Percentiles rank a stretch among this genome's conserved stretches.
These are phyloP conservation scores for Lobophora halterata DNA, from an alignment of 2,888 invertebrate genomes.

Conservation along the genomic window DNA sequence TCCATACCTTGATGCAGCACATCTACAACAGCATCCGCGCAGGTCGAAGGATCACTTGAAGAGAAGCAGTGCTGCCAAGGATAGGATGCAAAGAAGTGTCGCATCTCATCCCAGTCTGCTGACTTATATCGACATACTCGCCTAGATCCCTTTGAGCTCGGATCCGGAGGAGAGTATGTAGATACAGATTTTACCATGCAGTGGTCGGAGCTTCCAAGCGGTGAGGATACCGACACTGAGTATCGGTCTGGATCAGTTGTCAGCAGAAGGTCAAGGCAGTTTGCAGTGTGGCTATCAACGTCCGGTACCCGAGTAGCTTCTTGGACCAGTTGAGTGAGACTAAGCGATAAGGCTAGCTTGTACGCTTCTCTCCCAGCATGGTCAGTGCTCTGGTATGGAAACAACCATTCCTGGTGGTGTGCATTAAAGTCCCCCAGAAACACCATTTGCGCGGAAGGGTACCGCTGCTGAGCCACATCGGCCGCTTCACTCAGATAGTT, in stretches of 20 bases:
- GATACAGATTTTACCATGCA: conserved; percentile 5
- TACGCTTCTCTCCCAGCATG: conserved; percentile 20
- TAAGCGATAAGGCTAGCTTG: conserved; percentile 3
- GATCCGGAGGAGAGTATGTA: not conserved
- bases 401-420: conserved; percentile 17
- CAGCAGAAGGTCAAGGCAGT: conserved; percentile 27
- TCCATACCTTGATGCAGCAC: too few relatives aligned
- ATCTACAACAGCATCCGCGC: too few relatives aligned
- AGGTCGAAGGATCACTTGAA: too few relatives aligned
- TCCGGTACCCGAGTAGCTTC: conserved; percentile 9
- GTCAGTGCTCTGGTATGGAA: conserved; percentile 21
- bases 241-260: conserved; percentile 24
- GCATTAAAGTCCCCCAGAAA: too few relatives aligned
- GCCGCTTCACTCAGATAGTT: too few relatives aligned
- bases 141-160: too few relatives aligned
- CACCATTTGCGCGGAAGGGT: too few relatives aligned
- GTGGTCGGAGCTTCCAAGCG: conserved; percentile 11
- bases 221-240: conserved; percentile 15
- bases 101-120: too few relatives aligned
- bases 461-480: too few relatives aligned
- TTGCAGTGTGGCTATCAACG: conserved; percentile 18
- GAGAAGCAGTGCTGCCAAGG: too few relatives aligned
- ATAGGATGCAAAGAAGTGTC: too few relatives aligned
- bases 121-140: too few relatives aligned
- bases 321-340: not conserved